Conservation (phyloP, 2,797 vertebrate species). For the Coregonus suidteri region DNA sequence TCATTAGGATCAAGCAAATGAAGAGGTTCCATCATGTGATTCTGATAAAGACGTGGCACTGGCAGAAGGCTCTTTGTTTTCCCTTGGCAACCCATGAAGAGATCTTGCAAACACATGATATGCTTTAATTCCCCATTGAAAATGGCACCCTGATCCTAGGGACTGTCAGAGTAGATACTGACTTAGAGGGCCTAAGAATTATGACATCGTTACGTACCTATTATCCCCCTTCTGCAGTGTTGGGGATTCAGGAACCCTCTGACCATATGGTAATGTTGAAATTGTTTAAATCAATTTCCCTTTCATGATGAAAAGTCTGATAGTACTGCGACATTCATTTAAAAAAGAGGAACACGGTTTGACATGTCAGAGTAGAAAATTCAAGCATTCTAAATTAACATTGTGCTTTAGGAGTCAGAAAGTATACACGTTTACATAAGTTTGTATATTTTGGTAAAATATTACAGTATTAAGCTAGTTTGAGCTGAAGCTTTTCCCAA, state of each 20-base stretch:
- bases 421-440: not conserved
- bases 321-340: not conserved
- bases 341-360: not conserved
- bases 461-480: not conserved
- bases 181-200: not conserved
- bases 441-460: not conserved
- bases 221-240: not conserved
- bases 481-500: not conserved
- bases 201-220: too few species aligned
- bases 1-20: not conserved
- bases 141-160: not conserved
- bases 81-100: conserved; percentile 13
- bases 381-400: too few species aligned
- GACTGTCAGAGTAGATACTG: not conserved
- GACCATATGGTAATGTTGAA: not conserved
- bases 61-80: conserved; percentile 15
- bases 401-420: not conserved
- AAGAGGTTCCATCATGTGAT: conserved; percentile 17
- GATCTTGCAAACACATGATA: not conserved
- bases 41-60: conserved; percentile 4
- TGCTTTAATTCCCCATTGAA: conserved; percentile 15
- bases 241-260: not conserved
- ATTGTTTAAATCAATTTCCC: not conserved
- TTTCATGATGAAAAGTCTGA: not conserved
- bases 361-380: too few species aligned